Conservation (phyloP, 2,797 vertebrate species). For the Myoxocephalus aenaeus region DNA sequence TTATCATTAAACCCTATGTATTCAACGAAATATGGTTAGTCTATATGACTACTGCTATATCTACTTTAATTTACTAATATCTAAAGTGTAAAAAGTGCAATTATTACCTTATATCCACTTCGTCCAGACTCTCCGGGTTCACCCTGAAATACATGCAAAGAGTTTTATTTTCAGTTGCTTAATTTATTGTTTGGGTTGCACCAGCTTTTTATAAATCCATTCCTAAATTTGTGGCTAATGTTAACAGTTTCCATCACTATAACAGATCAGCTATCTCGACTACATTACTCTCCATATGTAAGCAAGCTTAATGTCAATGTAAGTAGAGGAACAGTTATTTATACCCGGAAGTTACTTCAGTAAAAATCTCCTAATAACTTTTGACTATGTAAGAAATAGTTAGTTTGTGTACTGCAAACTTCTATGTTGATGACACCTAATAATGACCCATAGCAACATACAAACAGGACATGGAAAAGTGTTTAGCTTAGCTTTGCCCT, state of each 20-base stretch:
- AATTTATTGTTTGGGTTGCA: neutral
- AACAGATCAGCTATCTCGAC: neutral
- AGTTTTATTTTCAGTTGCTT: constrained; percentile 7
- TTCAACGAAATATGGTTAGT: neutral
- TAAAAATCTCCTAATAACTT: neutral
- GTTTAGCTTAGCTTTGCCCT: constrained; percentile 24
- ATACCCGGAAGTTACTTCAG: neutral
- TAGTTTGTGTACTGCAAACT: neutral
- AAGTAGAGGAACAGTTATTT: neutral
- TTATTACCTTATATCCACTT: constrained; percentile 93
- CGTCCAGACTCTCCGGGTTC: constrained; percentile 96
- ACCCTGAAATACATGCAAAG: constrained; percentile 84
- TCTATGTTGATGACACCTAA: neutral
- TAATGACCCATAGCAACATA: neutral
- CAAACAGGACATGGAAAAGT: neutral
- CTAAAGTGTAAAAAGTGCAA: constrained; percentile 3
- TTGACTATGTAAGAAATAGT: neutral
- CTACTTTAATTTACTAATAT: neutral
- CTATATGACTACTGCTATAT: neutral
- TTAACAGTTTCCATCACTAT: neutral
- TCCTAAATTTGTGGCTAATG: neutral
- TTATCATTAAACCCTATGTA: neutral
- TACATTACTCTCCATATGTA: neutral
- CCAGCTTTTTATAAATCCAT: neutral
- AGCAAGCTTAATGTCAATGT: neutral